These are phyloP conservation scores for Xylocampa areola DNA, from an alignment of 2,888 invertebrate species.

Conservation along the genomic window DNA sequence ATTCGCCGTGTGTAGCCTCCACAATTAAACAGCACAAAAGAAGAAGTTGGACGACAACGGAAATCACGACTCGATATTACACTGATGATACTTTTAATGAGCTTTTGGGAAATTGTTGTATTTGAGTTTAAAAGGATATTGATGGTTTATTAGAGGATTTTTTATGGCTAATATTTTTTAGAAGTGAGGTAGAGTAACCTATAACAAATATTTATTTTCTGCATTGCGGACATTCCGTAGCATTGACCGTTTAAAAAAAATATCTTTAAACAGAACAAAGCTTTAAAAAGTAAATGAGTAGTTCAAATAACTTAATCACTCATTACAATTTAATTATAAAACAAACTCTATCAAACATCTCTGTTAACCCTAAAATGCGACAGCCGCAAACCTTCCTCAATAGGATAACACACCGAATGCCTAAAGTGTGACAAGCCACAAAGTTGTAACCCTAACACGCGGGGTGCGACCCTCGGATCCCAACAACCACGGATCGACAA, in stretches of 20 bases:
- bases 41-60: slow-evolving; percentile 72
- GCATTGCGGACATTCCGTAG: too few species aligned
- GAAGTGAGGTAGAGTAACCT: too few species aligned
- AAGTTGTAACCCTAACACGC: slow-evolving; percentile 72
- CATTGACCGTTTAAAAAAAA: too few species aligned
- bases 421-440: slow-evolving; percentile 66
- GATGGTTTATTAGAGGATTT: not conserved
- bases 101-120: slow-evolving; percentile 63
- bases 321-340: not conserved
- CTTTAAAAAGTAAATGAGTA: too few species aligned
- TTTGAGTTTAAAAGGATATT: slow-evolving; percentile 7
- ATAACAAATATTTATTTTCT: too few species aligned
- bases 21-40: slow-evolving; percentile 86
- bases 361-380: slow-evolving; percentile 40
- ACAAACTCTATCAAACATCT: slow-evolving; percentile 28
- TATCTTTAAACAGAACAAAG: too few species aligned
- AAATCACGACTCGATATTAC: slow-evolving; percentile 85
- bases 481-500: slow-evolving; percentile 66
- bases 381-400: slow-evolving; percentile 41
- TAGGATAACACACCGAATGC: slow-evolving; percentile 59
- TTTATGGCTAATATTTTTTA: too few species aligned
- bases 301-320: too few species aligned
- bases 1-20: slow-evolving; percentile 79
- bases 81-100: slow-evolving; percentile 83
- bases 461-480: slow-evolving; percentile 69